Conservation (phyloP, 2,888 invertebrate species). For the Aspidapion aeneum region DNA sequence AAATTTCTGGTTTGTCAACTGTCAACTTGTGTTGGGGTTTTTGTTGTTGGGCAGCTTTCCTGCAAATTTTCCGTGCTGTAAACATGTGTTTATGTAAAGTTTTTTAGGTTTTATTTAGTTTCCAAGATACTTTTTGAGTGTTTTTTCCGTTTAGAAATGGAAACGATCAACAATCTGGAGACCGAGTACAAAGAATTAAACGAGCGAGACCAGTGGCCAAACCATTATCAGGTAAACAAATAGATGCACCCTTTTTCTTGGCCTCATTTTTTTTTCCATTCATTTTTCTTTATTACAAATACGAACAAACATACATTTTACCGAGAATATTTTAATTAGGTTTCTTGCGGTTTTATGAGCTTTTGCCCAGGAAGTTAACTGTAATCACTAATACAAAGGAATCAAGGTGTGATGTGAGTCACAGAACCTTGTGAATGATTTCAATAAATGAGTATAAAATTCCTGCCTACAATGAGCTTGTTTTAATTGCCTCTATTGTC, state of each 20-base stretch:
- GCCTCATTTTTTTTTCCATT: too few relatives aligned
- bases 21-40: too few relatives aligned
- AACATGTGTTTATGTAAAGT: too few relatives aligned
- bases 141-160: conserved; percentile 21
- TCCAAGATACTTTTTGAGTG: too few relatives aligned
- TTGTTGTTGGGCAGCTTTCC: too few relatives aligned
- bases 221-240: conserved; percentile 63
- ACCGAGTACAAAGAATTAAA: conserved; percentile 70
- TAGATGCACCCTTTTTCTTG: not conserved
- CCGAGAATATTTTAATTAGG: not conserved
- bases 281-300: too few relatives aligned
- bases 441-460: too few relatives aligned
- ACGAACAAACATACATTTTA: not conserved
- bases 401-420: not conserved
- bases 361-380: not conserved
- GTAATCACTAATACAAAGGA: not conserved
- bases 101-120: too few relatives aligned
- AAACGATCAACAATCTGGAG: conserved; percentile 56
- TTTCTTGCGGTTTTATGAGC: not conserved
- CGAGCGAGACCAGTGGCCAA: conserved; percentile 66
- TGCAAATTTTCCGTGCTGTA: too few relatives aligned
- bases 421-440: not conserved
- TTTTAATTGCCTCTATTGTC: not conserved
- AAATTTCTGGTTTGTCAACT: too few relatives aligned
- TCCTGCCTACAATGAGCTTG: not conserved